Evolutionary conservation across 2,888 invertebrate genomes (phyloP).

Genomic region (Hipparchia sbordonii): DNA sequence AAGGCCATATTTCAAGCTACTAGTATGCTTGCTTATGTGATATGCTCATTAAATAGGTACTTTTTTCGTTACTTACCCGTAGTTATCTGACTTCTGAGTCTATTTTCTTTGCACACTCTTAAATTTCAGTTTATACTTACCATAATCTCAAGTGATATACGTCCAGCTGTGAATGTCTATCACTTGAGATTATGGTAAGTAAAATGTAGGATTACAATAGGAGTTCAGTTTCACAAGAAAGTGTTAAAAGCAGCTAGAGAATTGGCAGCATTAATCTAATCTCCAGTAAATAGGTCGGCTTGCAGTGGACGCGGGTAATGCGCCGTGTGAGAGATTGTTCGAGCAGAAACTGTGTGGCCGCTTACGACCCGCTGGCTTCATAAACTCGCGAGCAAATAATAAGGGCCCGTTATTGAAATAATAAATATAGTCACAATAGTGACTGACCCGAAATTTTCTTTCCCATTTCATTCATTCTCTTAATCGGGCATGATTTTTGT

Average conservation of each 20-base stretch:
- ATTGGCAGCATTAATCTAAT: conserved; percentile 81
- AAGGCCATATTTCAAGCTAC: not conserved
- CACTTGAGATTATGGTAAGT: too few species aligned
- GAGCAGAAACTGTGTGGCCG: conserved; percentile 62
- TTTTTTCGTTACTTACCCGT: too few species aligned
- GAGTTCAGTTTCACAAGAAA: not conserved
- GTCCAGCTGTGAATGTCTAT: too few species aligned
- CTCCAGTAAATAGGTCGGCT: conserved; percentile 76
- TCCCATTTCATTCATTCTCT: not conserved
- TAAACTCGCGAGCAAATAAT: not conserved
- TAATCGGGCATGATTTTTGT: not conserved
- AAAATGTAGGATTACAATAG: not conserved
- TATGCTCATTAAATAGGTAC: too few species aligned
- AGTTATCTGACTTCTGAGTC: too few species aligned
- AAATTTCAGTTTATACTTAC: too few species aligned
- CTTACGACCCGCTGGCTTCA: conserved; percentile 5
- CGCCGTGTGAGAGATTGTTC: conserved; percentile 72
- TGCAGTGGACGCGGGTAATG: conserved; percentile 77
- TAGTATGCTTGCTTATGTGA: too few species aligned
- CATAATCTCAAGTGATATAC: too few species aligned
- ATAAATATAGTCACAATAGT: too few species aligned
- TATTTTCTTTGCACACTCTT: too few species aligned
- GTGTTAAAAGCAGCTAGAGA: conserved; percentile 53
- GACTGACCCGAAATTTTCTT: too few species aligned
- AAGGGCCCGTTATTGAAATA: not conserved